Conservation (phyloP, 2,888 invertebrate species). For the Cyrtodaria siliqua region DNA sequence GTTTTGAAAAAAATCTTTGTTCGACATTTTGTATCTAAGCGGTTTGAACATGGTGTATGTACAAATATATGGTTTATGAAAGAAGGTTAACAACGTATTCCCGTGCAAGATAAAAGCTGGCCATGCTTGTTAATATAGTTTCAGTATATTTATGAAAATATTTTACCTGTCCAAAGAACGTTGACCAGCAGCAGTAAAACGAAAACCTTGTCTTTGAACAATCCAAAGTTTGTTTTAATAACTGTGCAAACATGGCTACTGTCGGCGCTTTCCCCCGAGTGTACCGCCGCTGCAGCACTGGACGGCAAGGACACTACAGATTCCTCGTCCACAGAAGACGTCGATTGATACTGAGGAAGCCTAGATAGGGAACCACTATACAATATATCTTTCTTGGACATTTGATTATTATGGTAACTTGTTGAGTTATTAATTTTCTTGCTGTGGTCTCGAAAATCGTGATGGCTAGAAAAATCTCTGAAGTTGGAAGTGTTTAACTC, state of each 20-base stretch:
- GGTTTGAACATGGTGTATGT: too few species aligned
- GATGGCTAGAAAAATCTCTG: conserved; percentile 39
- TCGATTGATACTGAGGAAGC: conserved; percentile 8
- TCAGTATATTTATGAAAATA: too few species aligned
- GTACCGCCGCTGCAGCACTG: background rate
- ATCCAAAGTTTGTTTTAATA: conserved; percentile 20
- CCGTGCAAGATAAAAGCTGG: too few species aligned
- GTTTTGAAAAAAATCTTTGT: too few species aligned
- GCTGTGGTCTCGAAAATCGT: conserved; percentile 21
- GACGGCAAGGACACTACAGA: background rate
- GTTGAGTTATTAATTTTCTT: background rate
- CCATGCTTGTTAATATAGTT: too few species aligned
- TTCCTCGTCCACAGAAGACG: background rate
- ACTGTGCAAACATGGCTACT: background rate
- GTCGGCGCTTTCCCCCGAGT: background rate
- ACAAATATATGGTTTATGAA: too few species aligned
- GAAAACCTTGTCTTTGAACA: conserved; percentile 73
- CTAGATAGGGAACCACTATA: conserved; percentile 92
- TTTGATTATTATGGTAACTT: conserved; percentile 87
- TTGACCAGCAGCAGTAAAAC: conserved; percentile 68
- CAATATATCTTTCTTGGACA: conserved; percentile 95
- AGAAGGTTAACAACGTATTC: too few species aligned
- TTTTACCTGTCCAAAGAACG: conserved; percentile 78
- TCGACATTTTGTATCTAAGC: too few species aligned
- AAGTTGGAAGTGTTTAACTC: background rate